Evolutionary conservation across 2,797 vertebrate species (phyloP).

Genomic region (Pangasius djambal): DNA sequence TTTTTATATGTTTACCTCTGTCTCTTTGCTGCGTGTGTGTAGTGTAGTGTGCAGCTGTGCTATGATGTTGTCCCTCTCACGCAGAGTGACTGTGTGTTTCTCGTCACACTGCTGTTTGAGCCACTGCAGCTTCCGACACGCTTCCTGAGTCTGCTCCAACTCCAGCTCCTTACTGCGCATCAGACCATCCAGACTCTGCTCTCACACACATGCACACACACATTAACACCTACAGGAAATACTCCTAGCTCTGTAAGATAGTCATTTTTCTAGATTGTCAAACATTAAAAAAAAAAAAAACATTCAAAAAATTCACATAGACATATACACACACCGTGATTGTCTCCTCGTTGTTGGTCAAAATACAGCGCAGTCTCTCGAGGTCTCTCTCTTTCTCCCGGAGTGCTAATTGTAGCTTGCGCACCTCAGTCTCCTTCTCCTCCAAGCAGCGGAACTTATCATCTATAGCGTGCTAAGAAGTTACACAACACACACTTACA

Average conservation of each 20-base stretch:
- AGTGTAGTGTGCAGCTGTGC: constrained; percentile 88
- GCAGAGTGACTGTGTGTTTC: constrained; percentile 78
- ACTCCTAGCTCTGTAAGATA: neutral
- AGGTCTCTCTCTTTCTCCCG: constrained; percentile 86
- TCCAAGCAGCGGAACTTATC: constrained; percentile 90
- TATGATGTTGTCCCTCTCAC: constrained; percentile 85
- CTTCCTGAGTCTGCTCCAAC: constrained; percentile 84
- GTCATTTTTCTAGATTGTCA: neutral
- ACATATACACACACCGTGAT: constrained; percentile 79
- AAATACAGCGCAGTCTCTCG: constrained; percentile 83
- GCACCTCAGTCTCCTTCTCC: constrained; percentile 88
- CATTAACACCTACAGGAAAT: neutral
- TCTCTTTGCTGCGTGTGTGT: constrained; percentile 84
- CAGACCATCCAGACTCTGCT: constrained; percentile 87
- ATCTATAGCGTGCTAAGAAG: constrained; percentile 83
- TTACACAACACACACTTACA: constrained; percentile 13
- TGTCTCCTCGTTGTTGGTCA: constrained; percentile 89
- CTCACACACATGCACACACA: constrained; percentile 31
- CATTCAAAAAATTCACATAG: no score
- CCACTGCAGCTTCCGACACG: constrained; percentile 88
- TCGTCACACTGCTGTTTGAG: constrained; percentile 85
- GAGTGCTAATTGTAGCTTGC: constrained; percentile 79
- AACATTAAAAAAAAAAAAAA: neutral
- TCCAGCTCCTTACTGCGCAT: constrained; percentile 88
- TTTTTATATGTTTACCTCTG: constrained; percentile 76